Percentiles rank a stretch among this genome's conserved stretches.
Conservation (phyloP, 2,113 vertebrate species). For the Loxodonta africana region DNA sequence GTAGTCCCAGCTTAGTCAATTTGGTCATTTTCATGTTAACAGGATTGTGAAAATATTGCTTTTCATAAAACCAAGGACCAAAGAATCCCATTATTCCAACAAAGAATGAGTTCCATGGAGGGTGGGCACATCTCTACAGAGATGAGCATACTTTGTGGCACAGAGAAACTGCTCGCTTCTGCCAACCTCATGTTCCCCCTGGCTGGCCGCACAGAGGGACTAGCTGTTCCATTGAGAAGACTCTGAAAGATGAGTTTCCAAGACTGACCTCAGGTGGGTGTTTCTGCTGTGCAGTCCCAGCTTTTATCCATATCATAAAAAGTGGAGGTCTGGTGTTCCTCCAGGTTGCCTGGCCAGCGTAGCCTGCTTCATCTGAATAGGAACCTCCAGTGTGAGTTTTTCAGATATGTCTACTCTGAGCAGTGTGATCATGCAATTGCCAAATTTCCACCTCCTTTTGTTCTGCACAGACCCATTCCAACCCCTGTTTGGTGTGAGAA, state of each 20-base stretch:
- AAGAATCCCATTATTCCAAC: constrained; percentile 89
- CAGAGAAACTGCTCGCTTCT: constrained; percentile 40
- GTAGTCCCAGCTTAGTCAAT: constrained; percentile 84
- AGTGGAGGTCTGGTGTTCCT: constrained; percentile 22
- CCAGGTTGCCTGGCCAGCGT: background rate
- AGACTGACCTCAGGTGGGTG: constrained; percentile 57
- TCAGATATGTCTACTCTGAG: background rate
- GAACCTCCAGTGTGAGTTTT: background rate
- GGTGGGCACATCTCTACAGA: constrained; percentile 65
- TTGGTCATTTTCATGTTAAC: constrained; percentile 82
- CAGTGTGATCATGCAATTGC: background rate
- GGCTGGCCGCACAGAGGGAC: background rate
- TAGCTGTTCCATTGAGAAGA: constrained; percentile 17
- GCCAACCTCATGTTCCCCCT: background rate
- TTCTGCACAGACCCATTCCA: constrained; percentile 55
- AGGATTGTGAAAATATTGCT: constrained; percentile 87
- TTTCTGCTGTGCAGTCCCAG: constrained; percentile 53
- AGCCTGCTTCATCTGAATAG: background rate
- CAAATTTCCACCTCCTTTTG: constrained; percentile 36
- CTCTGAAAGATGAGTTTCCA: constrained; percentile 72
- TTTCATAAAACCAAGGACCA: constrained; percentile 91
- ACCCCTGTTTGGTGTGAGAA: constrained; percentile 14
- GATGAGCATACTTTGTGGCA: constrained; percentile 64
- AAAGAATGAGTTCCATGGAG: constrained; percentile 78
- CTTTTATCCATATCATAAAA: background rate